A percentile compares a stretch with the other conserved stretches of the same genome.
These are phyloP conservation scores for Tauraco erythrolophus DNA, from an alignment of 2,113 vertebrate genomes.

Conservation along the genomic window DNA sequence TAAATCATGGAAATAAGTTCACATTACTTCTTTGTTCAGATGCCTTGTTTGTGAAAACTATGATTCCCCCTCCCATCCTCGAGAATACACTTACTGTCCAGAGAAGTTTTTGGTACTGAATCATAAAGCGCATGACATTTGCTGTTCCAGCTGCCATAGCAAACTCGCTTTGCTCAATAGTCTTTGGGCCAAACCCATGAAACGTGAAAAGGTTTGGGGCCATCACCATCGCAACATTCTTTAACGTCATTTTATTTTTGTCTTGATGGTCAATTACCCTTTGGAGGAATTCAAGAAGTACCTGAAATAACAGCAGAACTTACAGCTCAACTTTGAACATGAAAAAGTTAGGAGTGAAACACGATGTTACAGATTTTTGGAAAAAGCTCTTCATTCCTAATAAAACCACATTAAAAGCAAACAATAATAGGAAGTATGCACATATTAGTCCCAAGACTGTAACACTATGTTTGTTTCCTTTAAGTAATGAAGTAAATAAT, in stretches of 20 bases:
- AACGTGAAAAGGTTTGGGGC: conserved; percentile 97
- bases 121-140: conserved; percentile 89
- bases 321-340: background rate
- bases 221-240: conserved; percentile 96
- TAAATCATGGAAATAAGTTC: background rate
- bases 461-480: background rate
- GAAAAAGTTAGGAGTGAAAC: background rate
- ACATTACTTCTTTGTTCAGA: background rate
- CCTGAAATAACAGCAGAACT: conserved; percentile 76
- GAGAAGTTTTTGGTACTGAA: conserved; percentile 90
- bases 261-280: conserved; percentile 89
- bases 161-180: conserved; percentile 86
- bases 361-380: background rate
- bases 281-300: conserved; percentile 94
- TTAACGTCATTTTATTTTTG: conserved; percentile 94
- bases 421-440: background rate
- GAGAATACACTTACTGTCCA: conserved; percentile 88
- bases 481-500: background rate
- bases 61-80: accelerated
- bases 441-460: background rate
- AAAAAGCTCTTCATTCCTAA: background rate
- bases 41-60: background rate
- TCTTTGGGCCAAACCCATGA: conserved; percentile 84
- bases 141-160: conserved; percentile 90
- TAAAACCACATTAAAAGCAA: background rate